Base-by-base conservation (phyloP, 2,888 invertebrate genomes). In the Dryobota labecula region DNA sequence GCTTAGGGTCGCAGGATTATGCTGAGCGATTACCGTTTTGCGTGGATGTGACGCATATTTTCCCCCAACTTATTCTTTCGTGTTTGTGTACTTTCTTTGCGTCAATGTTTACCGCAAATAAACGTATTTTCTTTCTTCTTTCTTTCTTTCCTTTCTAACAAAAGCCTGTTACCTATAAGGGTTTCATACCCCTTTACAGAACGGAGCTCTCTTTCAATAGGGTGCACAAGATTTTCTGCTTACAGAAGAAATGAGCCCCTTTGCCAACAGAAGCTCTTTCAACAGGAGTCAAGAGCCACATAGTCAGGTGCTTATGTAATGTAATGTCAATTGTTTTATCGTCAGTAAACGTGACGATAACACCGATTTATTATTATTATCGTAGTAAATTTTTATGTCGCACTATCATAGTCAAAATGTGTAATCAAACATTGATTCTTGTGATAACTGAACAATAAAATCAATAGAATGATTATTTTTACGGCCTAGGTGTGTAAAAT, bases 381-480 rank as follows among this genome's bases (percentile, higher is more conserved):
- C 41, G 63, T 9, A 36, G 58, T 54, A 15, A 70, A 38, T 27
- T 77, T 78, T 83, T 56, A 83, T 60, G 63, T 63, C 66, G 73
- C 38, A 27, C 63, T 78, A 78, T 79, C 66, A 49, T 64, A 73
- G 54, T 63, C 41, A 27, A 62, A 64, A 72, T 51, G 43, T 61
- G 82, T 73, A 51, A 78, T 64, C 62, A 47, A 47, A 51, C 54
- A 73, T 66, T 67, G 73, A 79, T 83, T 78, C 83, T 18, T 66
- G 36, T 54, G 80, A 73, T 79, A 79, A 61, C 53, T 20, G 15
- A n/a, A n/a, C n/a, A n/a, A n/a, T n/a, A n/a, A n/a, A n/a, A n/a
- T n/a, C n/a, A n/a, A n/a, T 45, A 33, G 38, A 30, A 13, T 65
- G 45, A 56, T 73, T 47, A 58, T 45, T 27, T 76, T 53, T 57